Base-by-base conservation (phyloP, 2,797 vertebrate species). In the Leuciscus waleckii region DNA sequence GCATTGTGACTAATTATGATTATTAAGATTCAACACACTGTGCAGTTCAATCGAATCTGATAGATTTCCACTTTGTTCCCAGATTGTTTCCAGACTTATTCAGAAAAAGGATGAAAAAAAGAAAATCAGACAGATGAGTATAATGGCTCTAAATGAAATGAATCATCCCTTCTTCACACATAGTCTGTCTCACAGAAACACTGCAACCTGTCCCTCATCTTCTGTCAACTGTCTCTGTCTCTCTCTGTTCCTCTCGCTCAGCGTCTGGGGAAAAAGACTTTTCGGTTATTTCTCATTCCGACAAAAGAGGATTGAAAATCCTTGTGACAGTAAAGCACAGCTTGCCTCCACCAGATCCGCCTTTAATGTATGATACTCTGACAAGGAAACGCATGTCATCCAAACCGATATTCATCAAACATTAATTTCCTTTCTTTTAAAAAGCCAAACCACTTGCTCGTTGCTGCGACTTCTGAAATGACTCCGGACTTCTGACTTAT, bases 361-460 rank as follows among this genome's bases (percentile, higher is more conserved):
- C 89, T 87, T 92, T 90, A 85, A 87, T 85, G 56, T 87, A 70
- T 90, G 87, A 91, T 89, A 89, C 91, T 92, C 79, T 89, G 89
- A 51, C 74, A 29, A 63, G 14, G 23, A 89, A 87, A 92, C 91
- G 92, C 93, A 93, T 92, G 92, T 90, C 91, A 93, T 91, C 77
- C 88, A 86, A 78, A 90, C 81, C 87, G 92, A 93, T 93, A 90
- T 29, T 73, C 77, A 93, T 94, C 91, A 90, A 89, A 93, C 93
- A 92, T 90, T 89, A 87, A 94, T 94, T 94, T 93, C 86, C 89
- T 89, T 83, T 70, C 75, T 82, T 90, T 92, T 87, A 79, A 89
- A 89, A 91, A 90, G 88, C 23, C 23, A 88, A 87, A 89, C 87
- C 89, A 90, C 89, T 90, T 80, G 23, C 68, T 68, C 2, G 26